Percentiles rank a stretch among this genome's conserved stretches.
Evolutionary conservation across 2,797 vertebrate species (phyloP).

Genomic region (Cyclura pinguis): DNA sequence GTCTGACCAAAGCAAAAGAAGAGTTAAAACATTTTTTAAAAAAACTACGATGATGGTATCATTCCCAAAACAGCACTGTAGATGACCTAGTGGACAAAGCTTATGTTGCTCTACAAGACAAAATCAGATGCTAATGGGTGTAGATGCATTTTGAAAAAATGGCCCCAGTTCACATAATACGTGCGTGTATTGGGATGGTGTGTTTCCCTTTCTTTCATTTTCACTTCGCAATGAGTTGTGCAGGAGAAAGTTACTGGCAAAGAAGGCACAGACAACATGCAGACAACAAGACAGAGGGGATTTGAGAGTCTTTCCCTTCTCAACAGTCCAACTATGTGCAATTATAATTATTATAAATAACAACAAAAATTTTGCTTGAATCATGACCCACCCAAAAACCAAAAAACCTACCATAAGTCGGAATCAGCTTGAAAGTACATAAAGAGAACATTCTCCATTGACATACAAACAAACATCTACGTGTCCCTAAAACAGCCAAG

Average conservation of each 20-base stretch:
- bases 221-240: slow-evolving; percentile 47
- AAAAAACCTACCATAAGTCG: too few relatives aligned
- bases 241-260: slow-evolving; percentile 45
- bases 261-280: slow-evolving; percentile 33
- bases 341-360: too few relatives aligned
- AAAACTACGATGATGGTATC: neutral
- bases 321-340: slow-evolving; percentile 52
- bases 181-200: neutral
- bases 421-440: too few relatives aligned
- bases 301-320: slow-evolving; percentile 31
- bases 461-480: neutral
- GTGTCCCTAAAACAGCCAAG: neutral
- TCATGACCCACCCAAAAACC: too few relatives aligned
- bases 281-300: slow-evolving; percentile 44
- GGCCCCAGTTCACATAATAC: neutral
- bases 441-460: neutral
- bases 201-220: neutral
- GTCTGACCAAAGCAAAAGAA: neutral
- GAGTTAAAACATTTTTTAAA: neutral
- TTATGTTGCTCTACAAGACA: neutral
- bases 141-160: neutral
- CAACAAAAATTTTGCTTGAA: too few relatives aligned
- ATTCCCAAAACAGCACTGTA: too few relatives aligned
- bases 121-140: neutral
- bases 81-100: too few relatives aligned